Conservation (phyloP, 2,113 vertebrate species). For the Cyprinodon brontotheroides region DNA sequence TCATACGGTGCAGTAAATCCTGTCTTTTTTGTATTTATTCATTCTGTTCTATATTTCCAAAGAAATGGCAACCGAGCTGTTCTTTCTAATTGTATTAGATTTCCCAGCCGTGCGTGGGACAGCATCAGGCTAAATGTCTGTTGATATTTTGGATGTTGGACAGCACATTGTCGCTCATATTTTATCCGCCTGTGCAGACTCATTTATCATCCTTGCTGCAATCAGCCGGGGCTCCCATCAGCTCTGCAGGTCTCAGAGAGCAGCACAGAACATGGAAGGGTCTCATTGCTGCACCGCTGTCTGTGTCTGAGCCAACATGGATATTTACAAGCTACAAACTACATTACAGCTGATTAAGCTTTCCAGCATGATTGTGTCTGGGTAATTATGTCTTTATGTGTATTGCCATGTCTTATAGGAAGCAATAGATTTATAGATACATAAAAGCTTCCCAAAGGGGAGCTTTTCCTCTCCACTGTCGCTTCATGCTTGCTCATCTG, state of each 20-base stretch:
- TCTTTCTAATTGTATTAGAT: neutral
- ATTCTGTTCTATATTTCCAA: neutral
- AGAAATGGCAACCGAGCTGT: neutral
- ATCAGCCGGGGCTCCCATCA: slow-evolving; percentile 53
- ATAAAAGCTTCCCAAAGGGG: neutral
- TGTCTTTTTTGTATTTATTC: neutral
- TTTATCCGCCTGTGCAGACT: slow-evolving; percentile 60
- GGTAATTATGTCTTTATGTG: too few species aligned
- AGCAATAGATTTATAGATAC: neutral
- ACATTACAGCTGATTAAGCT: neutral
- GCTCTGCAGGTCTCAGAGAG: slow-evolving; percentile 38
- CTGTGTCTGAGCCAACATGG: slow-evolving; percentile 25
- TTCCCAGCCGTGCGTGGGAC: neutral
- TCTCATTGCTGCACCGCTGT: slow-evolving; percentile 22
- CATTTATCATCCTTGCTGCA: slow-evolving; percentile 63
- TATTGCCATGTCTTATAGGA: neutral
- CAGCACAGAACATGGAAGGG: slow-evolving; percentile 39
- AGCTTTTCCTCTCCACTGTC: too few species aligned
- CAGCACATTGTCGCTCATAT: slow-evolving; percentile 45
- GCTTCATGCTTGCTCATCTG: too few species aligned
- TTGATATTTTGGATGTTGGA: slow-evolving; percentile 21
- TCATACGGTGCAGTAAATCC: neutral
- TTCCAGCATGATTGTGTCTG: neutral
- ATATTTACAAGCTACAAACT: slow-evolving; percentile 6
- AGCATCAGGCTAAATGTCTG: neutral